These are phyloP conservation scores for Punctoribates punctum DNA, from an alignment of 2,888 invertebrate genomes.

Conservation along the genomic window DNA sequence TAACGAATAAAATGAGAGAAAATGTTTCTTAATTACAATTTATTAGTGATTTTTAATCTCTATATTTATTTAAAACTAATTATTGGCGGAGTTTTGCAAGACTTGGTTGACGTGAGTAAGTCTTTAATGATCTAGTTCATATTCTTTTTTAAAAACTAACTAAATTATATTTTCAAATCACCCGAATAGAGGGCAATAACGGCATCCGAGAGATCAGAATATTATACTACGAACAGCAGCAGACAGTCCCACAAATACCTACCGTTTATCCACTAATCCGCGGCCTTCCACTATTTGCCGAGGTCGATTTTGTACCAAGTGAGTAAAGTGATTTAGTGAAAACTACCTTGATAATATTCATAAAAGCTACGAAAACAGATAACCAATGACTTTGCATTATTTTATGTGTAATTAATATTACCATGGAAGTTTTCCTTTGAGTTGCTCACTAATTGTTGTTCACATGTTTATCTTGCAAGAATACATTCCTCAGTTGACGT, in stretches of 20 bases:
- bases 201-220: conserved; percentile 38
- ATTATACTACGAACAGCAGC: conserved; percentile 29
- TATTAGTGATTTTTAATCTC: background rate
- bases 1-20: background rate
- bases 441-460: background rate
- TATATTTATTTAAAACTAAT: background rate
- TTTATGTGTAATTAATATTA: background rate
- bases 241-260: background rate
- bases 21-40: too few species aligned
- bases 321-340: background rate
- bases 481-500: conserved; percentile 37
- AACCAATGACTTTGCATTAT: too few species aligned
- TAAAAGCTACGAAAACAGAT: too few species aligned
- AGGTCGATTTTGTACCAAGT: conserved; percentile 41
- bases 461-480: background rate
- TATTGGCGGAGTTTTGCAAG: background rate
- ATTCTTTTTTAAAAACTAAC: too few species aligned
- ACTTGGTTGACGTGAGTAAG: conserved; percentile 41
- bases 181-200: conserved; percentile 43
- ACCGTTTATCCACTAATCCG: conserved; percentile 9
- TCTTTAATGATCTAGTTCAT: background rate
- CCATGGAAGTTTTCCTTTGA: background rate
- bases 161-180: too few species aligned
- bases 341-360: background rate
- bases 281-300: conserved; percentile 37